Conservation (phyloP, 37 sponge, comb jelly and placozoan species). For the Ianthella basta region DNA sequence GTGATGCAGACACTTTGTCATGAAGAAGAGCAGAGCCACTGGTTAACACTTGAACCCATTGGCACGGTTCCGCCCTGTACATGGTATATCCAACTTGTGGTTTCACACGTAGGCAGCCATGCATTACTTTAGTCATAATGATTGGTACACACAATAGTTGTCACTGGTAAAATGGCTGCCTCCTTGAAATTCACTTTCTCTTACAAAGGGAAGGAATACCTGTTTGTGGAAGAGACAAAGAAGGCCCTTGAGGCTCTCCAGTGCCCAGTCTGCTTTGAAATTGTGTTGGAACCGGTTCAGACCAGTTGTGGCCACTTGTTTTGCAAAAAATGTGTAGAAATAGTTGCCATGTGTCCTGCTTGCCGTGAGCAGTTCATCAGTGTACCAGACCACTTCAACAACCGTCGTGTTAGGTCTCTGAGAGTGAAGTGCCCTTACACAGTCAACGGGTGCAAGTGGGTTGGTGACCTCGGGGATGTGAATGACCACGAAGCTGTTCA, state of each 20-base stretch:
- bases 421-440: not conserved
- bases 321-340: constrained; percentile 4
- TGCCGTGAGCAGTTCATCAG: not conserved
- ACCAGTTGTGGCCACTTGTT: constrained; percentile 35
- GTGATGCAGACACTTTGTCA: constrained; percentile 44
- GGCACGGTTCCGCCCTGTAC: no score
- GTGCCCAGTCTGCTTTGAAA: constrained; percentile 16
- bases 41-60: constrained; percentile 9
- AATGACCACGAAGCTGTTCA: not conserved
- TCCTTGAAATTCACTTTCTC: not conserved
- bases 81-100: no score
- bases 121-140: no score
- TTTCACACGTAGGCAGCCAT: no score
- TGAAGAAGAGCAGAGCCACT: constrained; percentile 41
- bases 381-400: constrained; percentile 9
- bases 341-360: not conserved
- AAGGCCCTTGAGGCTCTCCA: not conserved
- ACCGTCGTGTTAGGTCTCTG: not conserved
- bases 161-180: no score
- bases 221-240: constrained; percentile 2
- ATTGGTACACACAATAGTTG: no score
- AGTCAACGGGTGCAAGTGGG: constrained; percentile 2
- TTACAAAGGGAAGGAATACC: not conserved
- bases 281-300: constrained; percentile 12
- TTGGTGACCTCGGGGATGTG: constrained; percentile 8